Conservation (phyloP, 2,113 vertebrate genomes). For the Donacobius atricapilla region DNA sequence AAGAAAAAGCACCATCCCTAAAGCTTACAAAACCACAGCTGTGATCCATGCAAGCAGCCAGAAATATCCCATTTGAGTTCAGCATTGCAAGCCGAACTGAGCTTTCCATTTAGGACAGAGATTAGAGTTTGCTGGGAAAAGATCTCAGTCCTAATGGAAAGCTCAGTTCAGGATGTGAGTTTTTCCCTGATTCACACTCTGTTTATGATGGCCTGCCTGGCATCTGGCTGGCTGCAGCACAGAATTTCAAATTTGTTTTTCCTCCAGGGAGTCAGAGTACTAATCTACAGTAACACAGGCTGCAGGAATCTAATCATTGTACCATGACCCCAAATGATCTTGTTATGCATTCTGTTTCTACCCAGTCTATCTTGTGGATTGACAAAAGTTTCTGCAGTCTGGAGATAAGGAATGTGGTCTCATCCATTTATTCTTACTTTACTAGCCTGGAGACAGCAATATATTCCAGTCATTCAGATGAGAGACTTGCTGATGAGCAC, state of each 20-base stretch:
- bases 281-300: conserved; percentile 63
- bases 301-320: conserved; percentile 62
- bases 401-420: conserved; percentile 58
- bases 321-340: conserved; percentile 63
- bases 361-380: conserved; percentile 38
- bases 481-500: conserved; percentile 23
- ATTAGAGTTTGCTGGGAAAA: not conserved
- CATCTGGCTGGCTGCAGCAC: not conserved
- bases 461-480: conserved; percentile 48
- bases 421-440: conserved; percentile 56
- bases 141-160: too few species aligned
- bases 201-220: conserved; percentile 1
- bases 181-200: not conserved
- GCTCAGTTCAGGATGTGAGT: accelerated
- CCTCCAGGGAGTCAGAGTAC: conserved; percentile 47
- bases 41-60: not conserved
- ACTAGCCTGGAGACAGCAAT: conserved; percentile 57
- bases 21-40: not conserved
- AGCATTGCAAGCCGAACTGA: not conserved
- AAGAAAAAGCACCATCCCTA: not conserved
- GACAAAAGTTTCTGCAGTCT: conserved; percentile 65
- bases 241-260: conserved; percentile 64
- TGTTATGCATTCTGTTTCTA: conserved; percentile 55
- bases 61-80: not conserved
- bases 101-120: not conserved